These are phyloP conservation scores for Aotus griseimembra DNA, from an alignment of 2,797 vertebrate species.

Conservation along the genomic window DNA sequence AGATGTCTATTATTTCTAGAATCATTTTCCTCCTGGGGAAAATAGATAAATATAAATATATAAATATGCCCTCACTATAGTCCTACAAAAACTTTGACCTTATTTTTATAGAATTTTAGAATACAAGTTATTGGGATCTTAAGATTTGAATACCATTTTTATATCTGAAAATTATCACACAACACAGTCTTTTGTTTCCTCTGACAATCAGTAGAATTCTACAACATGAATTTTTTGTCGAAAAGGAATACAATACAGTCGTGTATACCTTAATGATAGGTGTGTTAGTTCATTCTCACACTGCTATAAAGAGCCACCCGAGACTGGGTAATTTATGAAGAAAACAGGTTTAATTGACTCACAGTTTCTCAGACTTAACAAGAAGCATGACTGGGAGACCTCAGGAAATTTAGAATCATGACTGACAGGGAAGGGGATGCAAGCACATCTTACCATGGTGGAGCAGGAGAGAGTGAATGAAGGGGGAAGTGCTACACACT, in stretches of 20 bases:
- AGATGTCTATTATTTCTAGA: neutral
- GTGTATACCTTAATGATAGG: neutral
- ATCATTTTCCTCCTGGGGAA: neutral
- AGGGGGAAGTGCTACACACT: neutral
- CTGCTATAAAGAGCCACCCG: neutral
- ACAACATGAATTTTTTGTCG: neutral
- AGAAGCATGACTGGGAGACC: neutral
- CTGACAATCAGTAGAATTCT: slow-evolving; percentile 39
- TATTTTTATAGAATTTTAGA: slow-evolving; percentile 34
- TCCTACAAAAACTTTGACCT: slow-evolving; percentile 29
- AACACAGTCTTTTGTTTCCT: slow-evolving; percentile 34
- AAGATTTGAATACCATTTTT: slow-evolving; percentile 46
- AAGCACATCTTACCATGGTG: neutral
- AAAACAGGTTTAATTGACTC: neutral
- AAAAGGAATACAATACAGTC: slow-evolving; percentile 3
- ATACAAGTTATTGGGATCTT: slow-evolving; percentile 17
- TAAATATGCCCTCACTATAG: neutral
- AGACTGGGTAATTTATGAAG: neutral
- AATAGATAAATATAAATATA: neutral
- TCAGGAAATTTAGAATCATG: neutral
- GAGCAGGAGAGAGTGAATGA: neutral
- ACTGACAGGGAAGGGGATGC: neutral
- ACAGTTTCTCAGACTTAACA: neutral
- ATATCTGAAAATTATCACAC: slow-evolving; percentile 32
- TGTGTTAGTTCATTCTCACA: neutral